These are phyloP conservation scores for Gopherus flavomarginatus DNA, from an alignment of 2,113 vertebrate genomes.

Conservation along the genomic window DNA sequence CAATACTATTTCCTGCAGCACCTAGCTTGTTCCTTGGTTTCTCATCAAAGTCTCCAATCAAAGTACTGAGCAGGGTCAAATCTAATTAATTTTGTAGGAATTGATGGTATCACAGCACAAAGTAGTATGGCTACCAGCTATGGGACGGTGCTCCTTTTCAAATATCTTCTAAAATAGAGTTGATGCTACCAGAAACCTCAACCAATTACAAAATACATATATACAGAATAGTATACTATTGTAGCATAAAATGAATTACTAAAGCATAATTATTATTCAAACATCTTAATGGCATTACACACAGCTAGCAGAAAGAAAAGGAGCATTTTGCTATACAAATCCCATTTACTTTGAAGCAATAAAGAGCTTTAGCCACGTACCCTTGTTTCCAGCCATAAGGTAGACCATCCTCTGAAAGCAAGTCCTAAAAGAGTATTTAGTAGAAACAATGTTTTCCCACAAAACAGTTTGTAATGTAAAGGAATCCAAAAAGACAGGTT, in stretches of 20 bases:
- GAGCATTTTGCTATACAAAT: slow-evolving; percentile 21
- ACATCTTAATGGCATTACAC: slow-evolving; percentile 26
- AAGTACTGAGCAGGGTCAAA: slow-evolving; percentile 28
- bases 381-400: neutral
- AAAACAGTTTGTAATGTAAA: neutral
- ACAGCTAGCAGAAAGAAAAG: neutral
- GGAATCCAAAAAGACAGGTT: neutral
- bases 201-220: neutral
- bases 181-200: neutral
- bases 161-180: neutral
- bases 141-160: neutral
- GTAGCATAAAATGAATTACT: neutral
- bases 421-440: neutral
- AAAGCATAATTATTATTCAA: slow-evolving; percentile 32
- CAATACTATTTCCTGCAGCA: slow-evolving; percentile 22
- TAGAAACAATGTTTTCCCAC: neutral
- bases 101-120: neutral
- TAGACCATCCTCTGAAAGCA: slow-evolving; percentile 1
- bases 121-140: neutral
- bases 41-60: neutral
- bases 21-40: neutral
- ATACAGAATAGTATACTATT: neutral
- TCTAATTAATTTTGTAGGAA: slow-evolving; percentile 19
- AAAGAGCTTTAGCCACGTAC: neutral
- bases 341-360: slow-evolving; percentile 24